Conservation (phyloP, 2,113 vertebrate species). For the Elaphurus davidianus region DNA sequence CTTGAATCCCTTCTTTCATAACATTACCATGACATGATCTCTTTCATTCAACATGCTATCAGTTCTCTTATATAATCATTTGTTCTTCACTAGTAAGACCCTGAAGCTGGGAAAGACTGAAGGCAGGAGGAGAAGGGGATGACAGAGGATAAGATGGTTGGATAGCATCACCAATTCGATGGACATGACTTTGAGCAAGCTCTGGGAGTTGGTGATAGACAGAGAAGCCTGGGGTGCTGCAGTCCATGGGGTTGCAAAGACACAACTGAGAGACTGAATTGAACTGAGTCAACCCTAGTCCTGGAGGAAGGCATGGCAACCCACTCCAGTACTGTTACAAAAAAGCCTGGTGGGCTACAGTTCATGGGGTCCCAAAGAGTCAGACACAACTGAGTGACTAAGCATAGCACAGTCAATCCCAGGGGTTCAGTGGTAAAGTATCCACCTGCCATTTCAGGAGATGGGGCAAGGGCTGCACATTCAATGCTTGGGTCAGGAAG, state of each 20-base stretch:
- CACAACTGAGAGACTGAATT: background rate
- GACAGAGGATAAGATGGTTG: background rate
- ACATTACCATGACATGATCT: background rate
- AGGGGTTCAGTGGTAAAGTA: background rate
- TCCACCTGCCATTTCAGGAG: background rate
- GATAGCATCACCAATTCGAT: background rate
- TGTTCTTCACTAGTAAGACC: background rate
- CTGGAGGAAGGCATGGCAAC: background rate
- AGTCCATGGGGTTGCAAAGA: background rate
- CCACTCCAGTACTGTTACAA: background rate
- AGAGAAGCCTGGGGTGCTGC: background rate
- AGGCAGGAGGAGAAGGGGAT: background rate
- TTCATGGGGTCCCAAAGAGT: background rate
- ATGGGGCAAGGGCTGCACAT: background rate
- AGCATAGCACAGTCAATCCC: background rate
- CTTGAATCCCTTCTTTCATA: background rate
- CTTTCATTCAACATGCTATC: background rate
- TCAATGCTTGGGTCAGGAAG: background rate
- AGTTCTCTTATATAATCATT: background rate
- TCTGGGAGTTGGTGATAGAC: background rate
- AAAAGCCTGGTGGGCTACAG: background rate
- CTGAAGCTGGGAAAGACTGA: background rate
- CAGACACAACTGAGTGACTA: background rate
- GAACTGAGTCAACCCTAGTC: background rate
- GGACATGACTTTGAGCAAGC: background rate